Conservation (phyloP, 2,888 invertebrate genomes). For the Parelbella ahira region DNA sequence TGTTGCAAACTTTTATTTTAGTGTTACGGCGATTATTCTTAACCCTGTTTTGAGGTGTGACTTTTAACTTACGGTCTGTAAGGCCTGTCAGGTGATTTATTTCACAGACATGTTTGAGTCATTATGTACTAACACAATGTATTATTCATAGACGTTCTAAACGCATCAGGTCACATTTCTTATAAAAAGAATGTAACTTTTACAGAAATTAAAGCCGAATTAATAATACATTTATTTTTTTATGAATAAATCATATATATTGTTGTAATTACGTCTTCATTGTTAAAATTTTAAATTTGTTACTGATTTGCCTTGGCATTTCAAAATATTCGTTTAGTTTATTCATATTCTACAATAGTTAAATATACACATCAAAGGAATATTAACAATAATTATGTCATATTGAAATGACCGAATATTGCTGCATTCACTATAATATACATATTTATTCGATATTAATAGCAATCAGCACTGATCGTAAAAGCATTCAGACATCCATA, state of each 20-base stretch:
- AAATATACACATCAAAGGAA: no score
- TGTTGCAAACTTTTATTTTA: constrained; percentile 10
- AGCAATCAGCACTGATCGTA: constrained; percentile 21
- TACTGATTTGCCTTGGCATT: neutral
- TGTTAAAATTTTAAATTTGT: neutral
- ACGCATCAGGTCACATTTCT: no score
- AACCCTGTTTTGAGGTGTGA: constrained; percentile 22
- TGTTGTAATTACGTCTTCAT: no score
- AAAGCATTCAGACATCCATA: constrained; percentile 22
- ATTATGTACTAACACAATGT: constrained; percentile 3
- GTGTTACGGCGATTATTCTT: constrained; percentile 12
- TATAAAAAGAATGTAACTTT: no score
- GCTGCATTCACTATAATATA: constrained; percentile 20
- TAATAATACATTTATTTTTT: no score
- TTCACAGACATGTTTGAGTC: neutral
- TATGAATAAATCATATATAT: no score
- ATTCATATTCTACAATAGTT: no score
- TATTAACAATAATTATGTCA: constrained; percentile 24
- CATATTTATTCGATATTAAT: constrained; percentile 24
- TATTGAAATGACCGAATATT: constrained; percentile 14
- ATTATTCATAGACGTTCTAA: no score
- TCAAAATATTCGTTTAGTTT: constrained; percentile 1
- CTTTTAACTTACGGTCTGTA: constrained; percentile 6
- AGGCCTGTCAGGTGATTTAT: constrained; percentile 2
- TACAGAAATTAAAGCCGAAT: no score